Evolutionary conservation across 2,888 invertebrate species (phyloP), one percentile per base, ranked within the genome.

Genomic region (Lutraria lutraria): DNA sequence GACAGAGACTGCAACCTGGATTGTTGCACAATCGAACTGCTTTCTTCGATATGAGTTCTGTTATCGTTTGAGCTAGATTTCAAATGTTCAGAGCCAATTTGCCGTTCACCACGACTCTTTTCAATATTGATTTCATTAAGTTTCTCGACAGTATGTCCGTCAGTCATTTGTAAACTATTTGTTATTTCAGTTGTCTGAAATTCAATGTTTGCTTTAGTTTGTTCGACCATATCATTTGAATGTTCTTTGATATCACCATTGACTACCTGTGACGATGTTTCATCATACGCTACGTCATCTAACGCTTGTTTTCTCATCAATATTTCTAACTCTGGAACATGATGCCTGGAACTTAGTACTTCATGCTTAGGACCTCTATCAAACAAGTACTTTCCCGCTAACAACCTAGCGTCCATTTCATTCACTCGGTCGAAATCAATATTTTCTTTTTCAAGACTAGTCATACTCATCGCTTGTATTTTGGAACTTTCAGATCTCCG

Each of bases 351-450:
- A 31, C 43, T 52, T 4, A 68, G 56, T 21, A 29, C 80, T 34
- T 80, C 25, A 10, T 43, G 43, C 34, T 43, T 52, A 16, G 80
- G 63, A 6, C 88, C 86, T 8, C 25, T 84, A 79, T 88, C 90
- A 76, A 90, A 88, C 53, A 90, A 80, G 81, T 87, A 90, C 83
- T 76, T 90, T 29, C 90, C 90, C 15, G 90, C 90, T 53, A 87
- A 82, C 52, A 88, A 43, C 29, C 88, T 86, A 25, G 90, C 86
- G 8, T 90, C 86, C 25, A 72, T 25, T 34, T 90, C 90, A 82
- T 88, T 85, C 29, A 85, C 79, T n/a, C 68, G 34, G 68, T 60
- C 63, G 10, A 29, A 8, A 43, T 83, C 82, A 79, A 83, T 19
- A 80, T 80, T 81, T 60, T 53, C 68, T 68, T 82, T 80, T 15